phyloP scores from a whole-genome alignment of 2,888 invertebrate genomes.

The Oligia latruncula region DNA sequence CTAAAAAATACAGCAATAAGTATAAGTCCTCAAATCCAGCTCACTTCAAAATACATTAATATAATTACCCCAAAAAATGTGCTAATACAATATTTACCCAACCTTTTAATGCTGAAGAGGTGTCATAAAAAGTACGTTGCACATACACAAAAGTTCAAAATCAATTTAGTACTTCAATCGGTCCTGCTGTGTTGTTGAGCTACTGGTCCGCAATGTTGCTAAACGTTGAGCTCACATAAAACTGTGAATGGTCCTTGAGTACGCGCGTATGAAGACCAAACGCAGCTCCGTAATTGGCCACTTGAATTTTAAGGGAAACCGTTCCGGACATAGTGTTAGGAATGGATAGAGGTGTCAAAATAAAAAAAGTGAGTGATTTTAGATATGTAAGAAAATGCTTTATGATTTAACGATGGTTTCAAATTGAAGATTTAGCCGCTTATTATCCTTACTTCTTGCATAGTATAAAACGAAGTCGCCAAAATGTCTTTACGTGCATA shows the following conservation, averaged over 20 bases:
- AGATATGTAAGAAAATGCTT: background rate
- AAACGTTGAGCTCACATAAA: constrained; percentile 77
- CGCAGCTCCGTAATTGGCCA: constrained; percentile 85
- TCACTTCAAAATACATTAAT: constrained; percentile 47
- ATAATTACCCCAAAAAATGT: constrained; percentile 35
- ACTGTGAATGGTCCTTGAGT: constrained; percentile 61
- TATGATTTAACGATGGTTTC: background rate
- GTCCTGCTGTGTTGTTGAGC: constrained; percentile 71
- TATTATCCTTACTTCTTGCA: too few relatives aligned
- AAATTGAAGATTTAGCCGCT: background rate
- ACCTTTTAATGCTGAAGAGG: constrained; percentile 29
- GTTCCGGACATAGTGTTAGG: constrained; percentile 77
- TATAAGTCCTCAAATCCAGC: background rate
- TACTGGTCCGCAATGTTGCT: constrained; percentile 81
- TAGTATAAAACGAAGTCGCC: too few relatives aligned
- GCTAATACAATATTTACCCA: constrained; percentile 24
- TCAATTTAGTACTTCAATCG: constrained; percentile 55
- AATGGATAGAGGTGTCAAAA: constrained; percentile 51
- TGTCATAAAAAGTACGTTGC: constrained; percentile 51
- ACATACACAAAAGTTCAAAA: constrained; percentile 51
- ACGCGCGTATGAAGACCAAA: constrained; percentile 74
- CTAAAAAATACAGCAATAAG: background rate
- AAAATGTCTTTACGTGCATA: too few relatives aligned
- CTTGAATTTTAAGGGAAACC: constrained; percentile 86
- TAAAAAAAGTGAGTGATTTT: background rate